phyloP scores from a whole-genome alignment of 23 tunicate species.

The Aplidium turbinatum region DNA sequence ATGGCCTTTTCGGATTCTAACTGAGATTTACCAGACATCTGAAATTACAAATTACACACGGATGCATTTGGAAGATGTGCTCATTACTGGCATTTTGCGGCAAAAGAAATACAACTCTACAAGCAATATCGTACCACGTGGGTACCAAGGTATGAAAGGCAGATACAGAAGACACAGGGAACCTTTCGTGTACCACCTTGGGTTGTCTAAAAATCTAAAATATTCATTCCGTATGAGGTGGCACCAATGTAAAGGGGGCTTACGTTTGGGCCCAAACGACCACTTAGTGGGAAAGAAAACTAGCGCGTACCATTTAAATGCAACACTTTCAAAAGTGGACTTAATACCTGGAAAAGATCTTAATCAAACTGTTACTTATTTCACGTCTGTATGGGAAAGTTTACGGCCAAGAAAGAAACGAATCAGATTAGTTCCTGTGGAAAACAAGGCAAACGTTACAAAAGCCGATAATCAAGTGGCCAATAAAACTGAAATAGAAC shows the following conservation, averaged over 20 bases:
- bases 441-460: too few relatives aligned
- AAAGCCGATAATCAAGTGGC: too few relatives aligned
- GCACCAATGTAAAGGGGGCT: constrained; percentile 8
- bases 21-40: constrained; percentile 29
- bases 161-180: constrained; percentile 9
- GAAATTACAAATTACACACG: constrained; percentile 58
- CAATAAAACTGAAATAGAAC: too few relatives aligned
- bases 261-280: constrained; percentile 33
- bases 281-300: background rate
- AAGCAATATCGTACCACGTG: constrained; percentile 22
- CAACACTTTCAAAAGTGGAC: background rate
- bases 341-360: constrained; percentile 1
- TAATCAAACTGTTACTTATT: constrained; percentile 26
- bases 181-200: constrained; percentile 53
- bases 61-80: constrained; percentile 67
- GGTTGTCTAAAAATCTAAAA: constrained; percentile 25
- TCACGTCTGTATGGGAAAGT: constrained; percentile 9
- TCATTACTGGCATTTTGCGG: constrained; percentile 55
- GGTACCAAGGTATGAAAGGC: constrained; percentile 7
- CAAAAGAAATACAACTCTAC: constrained; percentile 32
- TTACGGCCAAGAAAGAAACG: background rate
- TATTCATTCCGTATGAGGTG: constrained; percentile 34
- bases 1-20: constrained; percentile 20
- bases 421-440: too few relatives aligned
- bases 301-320: constrained; percentile 23